phyloP scores from a whole-genome alignment of 23 tunicate genomes.

The Trididemnum miniatum region DNA sequence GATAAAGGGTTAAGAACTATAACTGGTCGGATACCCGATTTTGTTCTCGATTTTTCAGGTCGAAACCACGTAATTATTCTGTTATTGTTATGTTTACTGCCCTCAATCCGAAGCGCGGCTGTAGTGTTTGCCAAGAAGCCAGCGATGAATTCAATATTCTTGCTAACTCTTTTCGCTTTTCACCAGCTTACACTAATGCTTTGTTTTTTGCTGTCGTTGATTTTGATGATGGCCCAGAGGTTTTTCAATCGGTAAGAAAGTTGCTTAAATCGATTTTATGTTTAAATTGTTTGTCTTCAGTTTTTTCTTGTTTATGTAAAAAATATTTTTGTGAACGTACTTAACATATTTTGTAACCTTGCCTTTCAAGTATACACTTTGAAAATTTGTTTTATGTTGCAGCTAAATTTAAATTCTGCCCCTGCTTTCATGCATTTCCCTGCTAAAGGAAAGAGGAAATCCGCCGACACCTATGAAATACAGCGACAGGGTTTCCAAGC shows the following conservation, averaged over 20 bases:
- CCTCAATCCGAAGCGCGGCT: constrained; percentile 65
- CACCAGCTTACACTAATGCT: constrained; percentile 58
- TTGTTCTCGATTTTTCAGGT: constrained; percentile 26
- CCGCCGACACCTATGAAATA: constrained; percentile 80
- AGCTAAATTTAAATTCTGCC: constrained; percentile 78
- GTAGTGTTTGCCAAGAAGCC: constrained; percentile 85
- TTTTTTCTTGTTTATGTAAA: too few species aligned
- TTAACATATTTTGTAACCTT: too few species aligned
- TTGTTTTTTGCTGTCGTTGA: constrained; percentile 77
- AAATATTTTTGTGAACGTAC: too few species aligned
- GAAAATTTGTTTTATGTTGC: too few species aligned
- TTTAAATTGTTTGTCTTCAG: too few species aligned
- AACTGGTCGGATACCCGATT: too few species aligned
- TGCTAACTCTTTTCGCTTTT: constrained; percentile 80
- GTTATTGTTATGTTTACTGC: constrained; percentile 84
- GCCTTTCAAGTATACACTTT: too few species aligned
- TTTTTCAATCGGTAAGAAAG: constrained; percentile 50
- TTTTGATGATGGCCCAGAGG: constrained; percentile 82
- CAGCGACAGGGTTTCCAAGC: constrained; percentile 77
- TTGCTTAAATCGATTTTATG: background rate
- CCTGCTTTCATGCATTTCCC: constrained; percentile 91
- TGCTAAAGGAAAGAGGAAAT: constrained; percentile 66
- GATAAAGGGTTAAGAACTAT: too few species aligned
- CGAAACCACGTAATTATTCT: constrained; percentile 80
- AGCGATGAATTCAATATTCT: constrained; percentile 77